Evolutionary conservation across 2,888 invertebrate genomes (phyloP), one percentile per base, ranked within the genome.

Genomic region (Paralinhomoeus sp.): DNA sequence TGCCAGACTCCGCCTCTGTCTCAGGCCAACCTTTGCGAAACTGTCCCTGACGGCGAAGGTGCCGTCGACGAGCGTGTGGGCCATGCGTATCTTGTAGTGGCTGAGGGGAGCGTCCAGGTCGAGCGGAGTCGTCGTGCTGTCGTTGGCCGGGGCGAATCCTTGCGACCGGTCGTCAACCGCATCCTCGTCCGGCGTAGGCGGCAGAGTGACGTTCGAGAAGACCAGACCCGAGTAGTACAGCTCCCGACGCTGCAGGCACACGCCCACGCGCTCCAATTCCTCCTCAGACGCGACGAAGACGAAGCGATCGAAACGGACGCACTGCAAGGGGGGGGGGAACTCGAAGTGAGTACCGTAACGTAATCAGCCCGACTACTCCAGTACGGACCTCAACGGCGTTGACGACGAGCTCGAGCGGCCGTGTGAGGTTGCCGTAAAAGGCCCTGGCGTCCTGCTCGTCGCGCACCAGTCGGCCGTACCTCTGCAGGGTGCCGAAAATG

Each of bases 61-160:
- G 33, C 34, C 37, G 22, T 45, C 44, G 20, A 48, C 45, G n/a
- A 54, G 34, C 2, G 31, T 41, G 34, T 53, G 50, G 24, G 47
- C 41, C 42, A 57, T 55, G 2, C 58, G 47, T 31, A 58, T 58
- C 38, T 56, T 54, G 47, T 58, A 58, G 18, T 48, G 47, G 3
- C 46, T 49, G 15, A 44, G 37, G 17, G 17, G 18, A 3, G 21
- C 17, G 36, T 18, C 12, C 27, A 27, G 1, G 37, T n/a, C 17
- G 9, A 15, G 5, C 31, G 24, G 3, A 36, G n/a, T 22, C 20
- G 18, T 21, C 24, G 22, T 20, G 20, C 23, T 20, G 41, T 12
- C 17, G 17, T 24, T 7, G 17, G 13, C 17, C 9, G 27, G 9
- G 9, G 24, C 15, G 36, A 27, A 13, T 13, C 18, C 36, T 22